Percentiles rank a stretch among this genome's conserved stretches.
phyloP scores from a whole-genome alignment of 2,797 vertebrate species.

The Limnodromus scolopaceus region DNA sequence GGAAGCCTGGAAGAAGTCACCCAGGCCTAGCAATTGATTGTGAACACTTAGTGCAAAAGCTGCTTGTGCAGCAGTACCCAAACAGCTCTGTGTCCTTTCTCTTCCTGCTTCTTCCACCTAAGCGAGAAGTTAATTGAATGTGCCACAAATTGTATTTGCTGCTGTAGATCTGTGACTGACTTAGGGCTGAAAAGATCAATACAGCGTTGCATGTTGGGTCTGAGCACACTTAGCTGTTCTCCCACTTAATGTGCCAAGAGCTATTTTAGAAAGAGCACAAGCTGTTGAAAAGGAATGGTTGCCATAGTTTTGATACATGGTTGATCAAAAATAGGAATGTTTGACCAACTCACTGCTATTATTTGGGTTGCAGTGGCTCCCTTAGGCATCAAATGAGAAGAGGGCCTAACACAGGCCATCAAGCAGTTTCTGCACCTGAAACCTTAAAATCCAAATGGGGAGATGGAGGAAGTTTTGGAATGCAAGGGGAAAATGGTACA shows the following conservation, averaged over 20 bases:
- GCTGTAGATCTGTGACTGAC: background rate
- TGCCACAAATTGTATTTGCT: background rate
- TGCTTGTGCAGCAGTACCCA: background rate
- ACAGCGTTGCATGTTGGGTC: rapidly evolving
- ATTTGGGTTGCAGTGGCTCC: background rate
- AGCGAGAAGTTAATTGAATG: background rate
- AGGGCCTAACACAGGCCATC: background rate
- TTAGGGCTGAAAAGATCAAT: background rate
- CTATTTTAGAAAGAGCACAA: background rate
- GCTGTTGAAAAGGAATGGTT: background rate
- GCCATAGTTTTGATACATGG: rapidly evolving
- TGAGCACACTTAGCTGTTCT: background rate
- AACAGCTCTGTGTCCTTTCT: background rate
- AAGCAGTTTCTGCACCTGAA: background rate
- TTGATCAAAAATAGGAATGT: background rate
- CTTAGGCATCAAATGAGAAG: background rate
- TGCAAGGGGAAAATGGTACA: background rate
- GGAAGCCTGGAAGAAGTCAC: background rate
- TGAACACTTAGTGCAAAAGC: background rate
- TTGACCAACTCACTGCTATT: background rate
- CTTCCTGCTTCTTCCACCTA: background rate
- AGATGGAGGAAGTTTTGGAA: background rate
- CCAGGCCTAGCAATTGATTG: background rate
- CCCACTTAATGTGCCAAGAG: background rate
- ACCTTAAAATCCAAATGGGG: background rate